Base-by-base conservation (phyloP, 2,888 invertebrate species). In the Himalopsyche kuldschensis region DNA sequence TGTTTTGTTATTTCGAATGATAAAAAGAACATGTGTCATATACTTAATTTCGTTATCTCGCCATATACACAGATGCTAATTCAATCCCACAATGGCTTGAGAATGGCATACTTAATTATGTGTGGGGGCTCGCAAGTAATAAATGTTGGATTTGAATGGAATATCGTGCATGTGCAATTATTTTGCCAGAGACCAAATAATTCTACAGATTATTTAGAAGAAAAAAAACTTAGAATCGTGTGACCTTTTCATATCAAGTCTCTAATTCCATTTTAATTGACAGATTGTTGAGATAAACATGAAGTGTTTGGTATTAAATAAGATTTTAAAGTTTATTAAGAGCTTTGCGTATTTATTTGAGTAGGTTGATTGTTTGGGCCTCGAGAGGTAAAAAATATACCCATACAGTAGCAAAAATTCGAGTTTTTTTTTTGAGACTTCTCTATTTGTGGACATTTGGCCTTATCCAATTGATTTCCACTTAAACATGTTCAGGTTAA, bases 11-110 rank as follows among this genome's bases (percentile, higher is more conserved):
- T 27, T 69, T 30, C 27, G 27, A 69, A 27, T 69, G 69, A 69
- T 69, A 69, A 69, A 69, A 69, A 69, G 69, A 69, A 69, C 69
- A 69, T 69, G 69, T 69, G 69, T 69, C 69, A 69, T 69, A 69
- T 69, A 41, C 41, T 41, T 15, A 69, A 69, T 69, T 55, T 69
- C 69, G 69, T 27, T 69, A 69, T 69, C 69, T 69, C 27, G 20
- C 27, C 69, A 69, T 27, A 69, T 4, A 69, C 27, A 69, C 69
- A 69, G 69, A 69, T 69, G 69, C 30, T 69, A 69, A 69, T 69
- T 27, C 27, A 30, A 69, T 69, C 30, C 69, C 69, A 69, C 69
- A 69, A 15, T 27, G 10, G 69, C 15, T 30, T 69, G 20, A 69
- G 69, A 69, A 20, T 69, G 69, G 69, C 69, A 69, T 27, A 69